Evolutionary conservation across 2,888 invertebrate genomes (phyloP).

Genomic region (Pheosia gnoma): DNA sequence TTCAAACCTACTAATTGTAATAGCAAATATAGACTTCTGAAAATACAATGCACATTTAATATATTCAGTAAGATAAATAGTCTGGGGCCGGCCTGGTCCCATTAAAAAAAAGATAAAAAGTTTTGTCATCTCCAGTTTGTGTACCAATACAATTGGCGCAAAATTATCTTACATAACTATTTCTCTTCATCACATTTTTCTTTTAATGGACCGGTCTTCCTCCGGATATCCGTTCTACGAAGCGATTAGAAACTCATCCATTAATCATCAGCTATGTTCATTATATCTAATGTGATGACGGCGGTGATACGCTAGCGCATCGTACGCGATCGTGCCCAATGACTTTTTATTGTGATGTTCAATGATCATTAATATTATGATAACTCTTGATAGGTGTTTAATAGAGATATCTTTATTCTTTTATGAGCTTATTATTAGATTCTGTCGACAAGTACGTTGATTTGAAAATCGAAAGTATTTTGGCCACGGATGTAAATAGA

Average conservation of each 20-base stretch:
- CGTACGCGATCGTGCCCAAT: slow-evolving; percentile 32
- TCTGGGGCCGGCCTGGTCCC: too few relatives aligned
- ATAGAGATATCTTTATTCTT: neutral
- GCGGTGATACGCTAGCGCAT: slow-evolving; percentile 19
- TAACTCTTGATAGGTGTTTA: slow-evolving; percentile 1
- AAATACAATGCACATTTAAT: too few relatives aligned
- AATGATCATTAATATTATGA: slow-evolving; percentile 20
- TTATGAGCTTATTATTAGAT: slow-evolving; percentile 3
- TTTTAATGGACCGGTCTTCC: neutral
- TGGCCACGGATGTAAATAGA: neutral
- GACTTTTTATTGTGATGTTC: slow-evolving; percentile 17
- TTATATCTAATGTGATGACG: slow-evolving; percentile 26
- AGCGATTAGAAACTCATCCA: slow-evolving; percentile 47
- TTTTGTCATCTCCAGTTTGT: too few relatives aligned
- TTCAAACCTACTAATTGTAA: too few relatives aligned
- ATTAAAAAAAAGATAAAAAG: too few relatives aligned
- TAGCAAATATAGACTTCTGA: too few relatives aligned
- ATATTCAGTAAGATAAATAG: too few relatives aligned
- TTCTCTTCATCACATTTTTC: too few relatives aligned
- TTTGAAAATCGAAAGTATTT: slow-evolving; percentile 1
- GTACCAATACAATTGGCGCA: too few relatives aligned
- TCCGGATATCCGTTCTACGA: slow-evolving; percentile 46
- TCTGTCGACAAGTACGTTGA: neutral
- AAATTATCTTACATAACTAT: too few relatives aligned
- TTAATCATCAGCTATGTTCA: slow-evolving; percentile 45